These are phyloP conservation scores for Aphodius granarius DNA, from an alignment of 2,888 invertebrate species.

Conservation along the genomic window DNA sequence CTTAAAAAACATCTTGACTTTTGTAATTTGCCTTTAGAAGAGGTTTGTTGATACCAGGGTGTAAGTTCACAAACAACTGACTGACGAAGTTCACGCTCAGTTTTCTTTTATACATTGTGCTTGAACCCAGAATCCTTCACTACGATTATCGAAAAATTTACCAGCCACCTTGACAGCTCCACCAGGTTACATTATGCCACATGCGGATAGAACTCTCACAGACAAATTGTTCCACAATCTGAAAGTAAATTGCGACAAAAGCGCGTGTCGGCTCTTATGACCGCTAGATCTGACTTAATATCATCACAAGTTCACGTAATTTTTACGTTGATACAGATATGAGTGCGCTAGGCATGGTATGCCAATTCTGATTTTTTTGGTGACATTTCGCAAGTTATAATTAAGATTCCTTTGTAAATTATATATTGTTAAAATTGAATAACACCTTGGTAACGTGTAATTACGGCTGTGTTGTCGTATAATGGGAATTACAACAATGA, in stretches of 20 bases:
- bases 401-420: neutral
- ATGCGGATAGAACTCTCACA: neutral
- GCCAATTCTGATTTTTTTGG: neutral
- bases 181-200: neutral
- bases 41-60: neutral
- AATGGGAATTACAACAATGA: neutral
- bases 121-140: neutral
- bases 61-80: neutral
- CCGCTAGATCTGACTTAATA: neutral
- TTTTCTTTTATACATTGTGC: neutral
- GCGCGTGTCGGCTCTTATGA: neutral
- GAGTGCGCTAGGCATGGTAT: neutral
- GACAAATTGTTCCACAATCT: neutral
- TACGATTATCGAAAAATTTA: neutral
- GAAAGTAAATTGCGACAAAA: constrained; percentile 22
- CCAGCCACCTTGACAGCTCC: neutral
- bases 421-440: neutral
- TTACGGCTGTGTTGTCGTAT: neutral
- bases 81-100: neutral
- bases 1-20: neutral
- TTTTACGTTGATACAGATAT: neutral
- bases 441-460: neutral
- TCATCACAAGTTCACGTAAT: constrained; percentile 10
- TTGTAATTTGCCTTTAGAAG: neutral
- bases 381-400: constrained; percentile 13